Percentiles rank a stretch among this genome's conserved stretches.
Conservation (phyloP, 2,888 invertebrate genomes). For the Brenthis daphne region DNA sequence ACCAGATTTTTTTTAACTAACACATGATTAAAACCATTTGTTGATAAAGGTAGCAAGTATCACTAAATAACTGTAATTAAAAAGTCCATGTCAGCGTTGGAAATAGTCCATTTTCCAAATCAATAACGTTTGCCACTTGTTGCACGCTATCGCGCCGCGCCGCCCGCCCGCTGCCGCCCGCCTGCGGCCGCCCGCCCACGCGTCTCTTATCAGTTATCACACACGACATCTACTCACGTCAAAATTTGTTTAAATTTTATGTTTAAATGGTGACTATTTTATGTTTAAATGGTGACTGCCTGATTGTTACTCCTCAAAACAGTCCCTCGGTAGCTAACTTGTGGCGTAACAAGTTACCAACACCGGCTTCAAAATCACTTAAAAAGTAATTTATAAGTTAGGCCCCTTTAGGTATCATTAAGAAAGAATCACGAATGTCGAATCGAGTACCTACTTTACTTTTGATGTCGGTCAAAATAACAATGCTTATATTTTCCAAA, state of each 20-base stretch:
- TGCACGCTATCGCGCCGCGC: constrained; percentile 2
- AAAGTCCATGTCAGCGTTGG: constrained; percentile 2
- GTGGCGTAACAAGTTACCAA: too few relatives aligned
- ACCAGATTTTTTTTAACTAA: too few relatives aligned
- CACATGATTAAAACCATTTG: too few relatives aligned
- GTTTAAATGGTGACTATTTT: background rate
- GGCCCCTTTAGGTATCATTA: too few relatives aligned
- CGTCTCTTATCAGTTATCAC: constrained; percentile 11
- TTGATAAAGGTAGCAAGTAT: background rate
- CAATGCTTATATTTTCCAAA: too few relatives aligned
- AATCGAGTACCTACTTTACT: too few relatives aligned
- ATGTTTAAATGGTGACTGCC: background rate
- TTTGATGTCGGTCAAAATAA: too few relatives aligned
- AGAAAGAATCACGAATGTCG: too few relatives aligned
- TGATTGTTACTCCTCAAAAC: too few relatives aligned
- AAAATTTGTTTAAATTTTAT: background rate
- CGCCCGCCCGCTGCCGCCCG: background rate
- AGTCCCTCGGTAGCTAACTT: too few relatives aligned
- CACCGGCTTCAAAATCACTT: too few relatives aligned
- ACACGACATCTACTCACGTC: constrained; percentile 2
- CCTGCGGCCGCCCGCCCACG: background rate
- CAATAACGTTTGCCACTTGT: constrained; percentile 25
- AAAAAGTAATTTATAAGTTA: too few relatives aligned
- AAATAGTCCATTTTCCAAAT: constrained; percentile 23
- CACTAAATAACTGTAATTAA: background rate